Conservation (phyloP, 37 sponge, comb jelly and placozoan genomes). For the Spongia lamella region DNA sequence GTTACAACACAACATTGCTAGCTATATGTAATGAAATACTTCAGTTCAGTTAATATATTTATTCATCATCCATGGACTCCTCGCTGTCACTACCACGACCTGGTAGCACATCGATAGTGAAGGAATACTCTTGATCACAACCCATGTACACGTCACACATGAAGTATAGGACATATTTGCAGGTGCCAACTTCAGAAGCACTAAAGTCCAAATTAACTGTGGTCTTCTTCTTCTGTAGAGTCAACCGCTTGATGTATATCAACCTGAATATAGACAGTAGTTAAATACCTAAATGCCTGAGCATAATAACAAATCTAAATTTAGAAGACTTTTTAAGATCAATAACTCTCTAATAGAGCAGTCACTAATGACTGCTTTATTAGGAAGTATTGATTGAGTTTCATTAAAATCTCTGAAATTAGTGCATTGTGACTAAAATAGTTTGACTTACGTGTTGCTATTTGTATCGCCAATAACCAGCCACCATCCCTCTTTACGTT, state of each 20-base stretch:
- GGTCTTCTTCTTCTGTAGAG: constrained; percentile 78
- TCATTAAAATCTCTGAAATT: background rate
- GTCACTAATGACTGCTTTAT: too few species aligned
- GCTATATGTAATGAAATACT: background rate
- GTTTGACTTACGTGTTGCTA: constrained; percentile 70
- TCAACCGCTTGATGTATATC: constrained; percentile 91
- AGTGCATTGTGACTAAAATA: background rate
- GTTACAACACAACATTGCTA: too few species aligned
- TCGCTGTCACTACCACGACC: background rate
- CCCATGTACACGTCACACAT: constrained; percentile 99
- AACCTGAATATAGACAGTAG: constrained; percentile 37
- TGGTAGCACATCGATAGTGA: constrained; percentile 60
- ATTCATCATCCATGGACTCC: background rate
- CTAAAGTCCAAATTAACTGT: constrained; percentile 91
- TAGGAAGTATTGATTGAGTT: too few species aligned
- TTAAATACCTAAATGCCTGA: too few species aligned
- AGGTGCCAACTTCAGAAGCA: constrained; percentile 69
- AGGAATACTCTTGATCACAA: constrained; percentile 96
- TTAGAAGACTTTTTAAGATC: too few species aligned
- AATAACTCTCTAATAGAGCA: too few species aligned
- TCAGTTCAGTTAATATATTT: background rate
- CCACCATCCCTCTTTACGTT: constrained; percentile 99
- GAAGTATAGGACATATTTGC: constrained; percentile 93
- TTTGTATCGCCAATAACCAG: constrained; percentile 94
- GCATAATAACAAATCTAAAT: too few species aligned